Base-by-base conservation (phyloP, 2,797 vertebrate species). In the Todus mexicanus region DNA sequence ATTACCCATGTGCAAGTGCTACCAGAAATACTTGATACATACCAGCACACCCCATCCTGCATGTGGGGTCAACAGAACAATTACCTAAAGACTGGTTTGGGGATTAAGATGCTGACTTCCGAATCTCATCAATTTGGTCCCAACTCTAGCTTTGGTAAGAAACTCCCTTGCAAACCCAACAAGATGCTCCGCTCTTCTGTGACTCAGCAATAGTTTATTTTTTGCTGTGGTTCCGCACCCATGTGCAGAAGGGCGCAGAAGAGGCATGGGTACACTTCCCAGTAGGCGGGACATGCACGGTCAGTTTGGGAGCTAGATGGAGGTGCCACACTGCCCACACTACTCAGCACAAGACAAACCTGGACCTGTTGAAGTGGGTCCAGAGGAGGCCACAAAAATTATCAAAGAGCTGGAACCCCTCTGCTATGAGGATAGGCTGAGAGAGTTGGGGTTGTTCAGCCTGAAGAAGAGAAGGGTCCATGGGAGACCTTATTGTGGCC, bases 231-330 rank as follows among this genome's bases (percentile, higher is more conserved):
- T 45, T 20, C 21, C 31, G 37, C 27, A 17, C 3, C 40, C 33
- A 3, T 0, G 29, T 10, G 73, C 60, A 61, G 15, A 29, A 42
- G 31, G 35, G 48, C 0, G 1, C 22, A 31, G 57, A 8, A 21
- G 29, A 51, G 64, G 19, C 33, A 31, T 0, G 3, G 50, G 16
- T 23, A 60, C 0, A 1, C 7, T 78, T 64, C 35, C 63, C 9
- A 2, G 19, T 1, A 4, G 13, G 4, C 33, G 22, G 11, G 29
- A 42, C 26, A 27, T 2, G 6, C 16, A 10, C 2, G 57, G 31
- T 18, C 2, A 3, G 14, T 11, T 13, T 4, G 1, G 75, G 47
- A 92, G 18, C n/a, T 35, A 75, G 40, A 29, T 4, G 16, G 27
- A 42, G 50, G 21, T 1, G 7, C 43, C 33, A 42, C 31, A 3